Evolutionary conservation across 2,797 vertebrate species (phyloP).

Genomic region (Lerista edwardsae): DNA sequence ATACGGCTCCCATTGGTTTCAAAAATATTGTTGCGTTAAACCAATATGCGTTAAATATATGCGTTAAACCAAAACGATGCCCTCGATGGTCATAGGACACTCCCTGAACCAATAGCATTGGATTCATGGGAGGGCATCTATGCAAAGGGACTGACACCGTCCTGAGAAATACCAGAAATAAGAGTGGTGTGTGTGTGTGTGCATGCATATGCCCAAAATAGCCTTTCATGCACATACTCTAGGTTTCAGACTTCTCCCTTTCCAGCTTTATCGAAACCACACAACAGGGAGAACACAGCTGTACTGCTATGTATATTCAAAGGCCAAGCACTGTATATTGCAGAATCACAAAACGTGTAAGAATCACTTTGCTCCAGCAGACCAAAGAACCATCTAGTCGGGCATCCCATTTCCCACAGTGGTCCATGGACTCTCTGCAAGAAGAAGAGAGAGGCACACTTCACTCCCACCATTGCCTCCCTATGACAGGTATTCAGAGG

Average conservation of each 20-base stretch:
- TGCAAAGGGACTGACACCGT: neutral
- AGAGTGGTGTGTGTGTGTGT: neutral
- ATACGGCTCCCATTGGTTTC: neutral
- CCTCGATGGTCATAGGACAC: neutral
- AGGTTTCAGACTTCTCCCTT: neutral
- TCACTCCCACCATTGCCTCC: no score
- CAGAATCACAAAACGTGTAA: neutral
- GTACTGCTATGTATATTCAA: neutral
- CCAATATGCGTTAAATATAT: conserved; percentile 1
- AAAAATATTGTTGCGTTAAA: neutral
- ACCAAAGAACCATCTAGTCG: no score
- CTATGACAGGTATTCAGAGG: no score
- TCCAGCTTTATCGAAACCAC: neutral
- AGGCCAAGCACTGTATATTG: neutral
- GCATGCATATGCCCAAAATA: neutral
- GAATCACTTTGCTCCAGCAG: no score
- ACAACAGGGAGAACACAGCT: neutral
- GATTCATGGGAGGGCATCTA: neutral
- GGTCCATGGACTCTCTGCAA: no score
- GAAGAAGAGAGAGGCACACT: no score
- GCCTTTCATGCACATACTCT: neutral
- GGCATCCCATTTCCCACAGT: no score
- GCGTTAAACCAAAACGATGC: neutral
- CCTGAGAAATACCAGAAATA: neutral
- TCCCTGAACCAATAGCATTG: neutral